A percentile compares a stretch with the other conserved stretches of the same genome.
phyloP scores from a whole-genome alignment of 2,888 invertebrate genomes.

The Ornithoptera priamus region DNA sequence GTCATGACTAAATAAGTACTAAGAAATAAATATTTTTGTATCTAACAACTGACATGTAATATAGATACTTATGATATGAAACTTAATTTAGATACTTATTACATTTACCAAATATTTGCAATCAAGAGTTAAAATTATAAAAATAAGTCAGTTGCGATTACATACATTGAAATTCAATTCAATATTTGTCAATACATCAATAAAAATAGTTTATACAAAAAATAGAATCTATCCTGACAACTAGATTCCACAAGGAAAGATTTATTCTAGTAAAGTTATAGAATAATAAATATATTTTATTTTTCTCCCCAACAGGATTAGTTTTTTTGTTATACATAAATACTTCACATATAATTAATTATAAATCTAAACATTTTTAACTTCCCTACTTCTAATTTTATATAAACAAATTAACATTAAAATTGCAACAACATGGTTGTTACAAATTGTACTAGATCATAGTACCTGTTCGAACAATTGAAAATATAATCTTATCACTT shows the following conservation, averaged over 20 bases:
- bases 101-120: too few relatives aligned
- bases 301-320: not conserved
- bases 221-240: constrained; percentile 2
- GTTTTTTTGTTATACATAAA: not conserved
- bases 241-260: not conserved
- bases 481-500: constrained; percentile 36
- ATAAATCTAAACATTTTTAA: constrained; percentile 7
- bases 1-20: too few relatives aligned
- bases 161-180: not conserved
- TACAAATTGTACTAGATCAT: constrained; percentile 66
- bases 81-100: too few relatives aligned
- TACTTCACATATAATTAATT: constrained; percentile 3
- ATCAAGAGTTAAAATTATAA: too few relatives aligned
- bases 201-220: constrained; percentile 1
- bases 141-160: not conserved
- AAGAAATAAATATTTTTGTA: too few relatives aligned
- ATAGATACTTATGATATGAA: too few relatives aligned
- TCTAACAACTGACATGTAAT: too few relatives aligned
- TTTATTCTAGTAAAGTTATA: not conserved
- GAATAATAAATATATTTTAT: constrained; percentile 5
- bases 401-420: constrained; percentile 9
- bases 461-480: constrained; percentile 62
- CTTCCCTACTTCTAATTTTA: constrained; percentile 5
- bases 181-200: not conserved
- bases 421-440: constrained; percentile 71